These are phyloP conservation scores for Papilio protenor DNA, from an alignment of 2,888 invertebrate species.

Conservation along the genomic window DNA sequence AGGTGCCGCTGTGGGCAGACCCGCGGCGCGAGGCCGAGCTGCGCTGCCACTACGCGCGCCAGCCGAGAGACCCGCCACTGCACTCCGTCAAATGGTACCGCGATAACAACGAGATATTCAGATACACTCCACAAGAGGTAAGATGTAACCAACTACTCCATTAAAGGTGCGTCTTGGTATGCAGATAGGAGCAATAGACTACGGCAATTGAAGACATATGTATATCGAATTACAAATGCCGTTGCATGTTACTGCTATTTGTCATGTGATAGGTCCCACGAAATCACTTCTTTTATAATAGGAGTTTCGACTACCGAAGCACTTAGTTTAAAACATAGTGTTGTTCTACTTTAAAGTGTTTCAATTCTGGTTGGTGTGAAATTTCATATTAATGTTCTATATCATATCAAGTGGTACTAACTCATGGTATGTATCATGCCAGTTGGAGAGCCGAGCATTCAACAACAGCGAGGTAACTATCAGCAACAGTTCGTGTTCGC, in stretches of 20 bases:
- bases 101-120: slow-evolving; percentile 80
- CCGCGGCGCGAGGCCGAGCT: slow-evolving; percentile 55
- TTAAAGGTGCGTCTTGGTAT: too few species aligned
- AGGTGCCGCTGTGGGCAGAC: slow-evolving; percentile 70
- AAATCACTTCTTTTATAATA: not conserved
- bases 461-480: slow-evolving; percentile 71
- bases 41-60: slow-evolving; percentile 68
- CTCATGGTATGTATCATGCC: slow-evolving; percentile 34
- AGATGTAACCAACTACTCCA: slow-evolving; percentile 32
- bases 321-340: not conserved
- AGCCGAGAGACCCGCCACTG: slow-evolving; percentile 81
- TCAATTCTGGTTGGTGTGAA: not conserved
- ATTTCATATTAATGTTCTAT: not conserved
- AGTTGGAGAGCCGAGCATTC: slow-evolving; percentile 74
- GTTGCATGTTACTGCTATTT: not conserved
- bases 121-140: slow-evolving; percentile 78
- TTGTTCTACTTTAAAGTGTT: not conserved
- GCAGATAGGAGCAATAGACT: too few species aligned
- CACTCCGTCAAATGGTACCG: slow-evolving; percentile 92
- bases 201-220: too few species aligned
- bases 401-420: not conserved
- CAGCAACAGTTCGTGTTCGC: slow-evolving; percentile 73
- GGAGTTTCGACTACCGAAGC: not conserved
- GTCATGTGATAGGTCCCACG: not conserved
- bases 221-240: too few species aligned